These are phyloP conservation scores for Heterochromis multidens DNA, from an alignment of 2,113 vertebrate genomes.

Conservation along the genomic window DNA sequence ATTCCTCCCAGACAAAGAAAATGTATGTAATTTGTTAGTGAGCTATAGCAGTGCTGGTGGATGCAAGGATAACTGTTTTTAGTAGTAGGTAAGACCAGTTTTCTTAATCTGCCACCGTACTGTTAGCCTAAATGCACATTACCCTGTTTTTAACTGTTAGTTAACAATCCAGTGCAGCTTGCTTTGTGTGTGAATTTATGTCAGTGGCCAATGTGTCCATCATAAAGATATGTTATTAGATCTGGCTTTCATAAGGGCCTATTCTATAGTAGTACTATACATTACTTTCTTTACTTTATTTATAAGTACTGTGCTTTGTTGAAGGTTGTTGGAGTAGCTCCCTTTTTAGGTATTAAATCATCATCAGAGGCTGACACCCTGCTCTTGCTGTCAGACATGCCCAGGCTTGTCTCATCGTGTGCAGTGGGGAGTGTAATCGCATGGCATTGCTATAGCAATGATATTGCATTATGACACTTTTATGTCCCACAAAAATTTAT, in stretches of 20 bases:
- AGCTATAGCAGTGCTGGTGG: neutral
- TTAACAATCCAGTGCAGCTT: too few relatives aligned
- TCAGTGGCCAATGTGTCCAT: neutral
- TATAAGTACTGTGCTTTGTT: neutral
- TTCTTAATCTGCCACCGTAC: too few relatives aligned
- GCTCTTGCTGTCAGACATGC: neutral
- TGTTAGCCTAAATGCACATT: too few relatives aligned
- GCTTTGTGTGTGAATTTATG: too few relatives aligned
- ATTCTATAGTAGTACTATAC: neutral
- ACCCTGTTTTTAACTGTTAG: too few relatives aligned
- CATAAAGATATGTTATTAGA: neutral
- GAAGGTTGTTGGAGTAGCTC: neutral
- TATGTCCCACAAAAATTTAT: neutral
- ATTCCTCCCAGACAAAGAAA: neutral
- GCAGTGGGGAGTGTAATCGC: neutral
- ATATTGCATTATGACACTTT: neutral
- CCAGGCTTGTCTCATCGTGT: neutral
- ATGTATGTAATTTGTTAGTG: neutral
- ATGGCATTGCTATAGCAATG: neutral
- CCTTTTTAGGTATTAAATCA: neutral
- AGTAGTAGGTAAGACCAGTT: too few relatives aligned
- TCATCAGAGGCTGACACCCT: neutral
- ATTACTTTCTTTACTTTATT: neutral
- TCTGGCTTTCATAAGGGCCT: neutral
- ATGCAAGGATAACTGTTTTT: accelerated